Evolutionary conservation across 2,113 vertebrate genomes (phyloP), one percentile per base, ranked within the genome.

Genomic region (Phylloscopus trochilus): DNA sequence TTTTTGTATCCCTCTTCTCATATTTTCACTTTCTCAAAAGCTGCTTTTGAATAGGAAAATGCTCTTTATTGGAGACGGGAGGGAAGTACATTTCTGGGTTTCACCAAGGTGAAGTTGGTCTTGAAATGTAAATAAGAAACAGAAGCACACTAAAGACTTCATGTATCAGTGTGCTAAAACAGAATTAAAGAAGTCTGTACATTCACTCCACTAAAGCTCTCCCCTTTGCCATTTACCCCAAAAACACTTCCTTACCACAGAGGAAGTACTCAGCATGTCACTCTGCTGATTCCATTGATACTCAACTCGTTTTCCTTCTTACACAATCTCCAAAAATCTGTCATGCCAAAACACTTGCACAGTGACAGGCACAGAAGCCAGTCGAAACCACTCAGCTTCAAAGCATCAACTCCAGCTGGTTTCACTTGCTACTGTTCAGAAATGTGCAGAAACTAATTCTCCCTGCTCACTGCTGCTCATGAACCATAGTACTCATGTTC

Each of bases 41-140:
- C 49, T 26, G 20, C 17, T 44, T 85, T 59, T 35, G n/a, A 60
- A 39, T 24, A 82, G 33, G 17, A 74, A 83, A 46, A 44, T 39
- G 43, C 5, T 52, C 51, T 56, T 46, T 41, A 69, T 2, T 39
- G 8, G 12, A 27, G 39, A 55, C 15, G 6, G n/a, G 27, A 37
- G 10, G 16, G 11, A 78, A 72, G 30, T 20, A 64, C 0, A 0
- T 56, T 76, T 55, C 44, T 47, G 13, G 28, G 15, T 59, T 83
- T 85, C 28, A 60, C 56, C 47, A 67, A 63, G 13, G 23, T 20
- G 27, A 85, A 90, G 30, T 44, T 86, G 49, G 21, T 83, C 63
- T 68, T 39, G 14, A 94, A 68, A 5, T 63, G 62, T 27, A 75
- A 79, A 63, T 30, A 70, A 90, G 55, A 78, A 93, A 62, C 28